Conservation (phyloP, 2,113 vertebrate species). For the Pionites leucogaster region DNA sequence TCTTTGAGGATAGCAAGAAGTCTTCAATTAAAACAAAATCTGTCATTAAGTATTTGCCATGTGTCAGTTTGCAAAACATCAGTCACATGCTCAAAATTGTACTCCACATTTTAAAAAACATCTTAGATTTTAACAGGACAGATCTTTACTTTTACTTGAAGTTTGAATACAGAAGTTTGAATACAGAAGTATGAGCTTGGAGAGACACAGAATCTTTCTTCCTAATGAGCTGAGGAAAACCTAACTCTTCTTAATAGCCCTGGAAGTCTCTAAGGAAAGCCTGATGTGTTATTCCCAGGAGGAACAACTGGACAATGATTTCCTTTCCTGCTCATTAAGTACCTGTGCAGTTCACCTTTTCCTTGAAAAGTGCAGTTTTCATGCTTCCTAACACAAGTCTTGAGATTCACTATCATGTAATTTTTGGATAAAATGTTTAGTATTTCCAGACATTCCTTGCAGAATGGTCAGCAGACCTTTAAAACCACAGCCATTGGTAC, state of each 20-base stretch:
- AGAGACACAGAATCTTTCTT: not conserved
- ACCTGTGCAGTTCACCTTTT: not conserved
- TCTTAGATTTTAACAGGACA: not conserved
- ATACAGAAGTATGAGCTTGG: not conserved
- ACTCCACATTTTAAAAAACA: not conserved
- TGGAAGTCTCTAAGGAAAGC: not conserved
- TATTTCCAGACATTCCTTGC: not conserved
- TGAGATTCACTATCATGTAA: not conserved
- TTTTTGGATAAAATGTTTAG: not conserved
- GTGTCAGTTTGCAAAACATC: not conserved
- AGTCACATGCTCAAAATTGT: not conserved
- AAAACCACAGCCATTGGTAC: not conserved
- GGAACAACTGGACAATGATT: not conserved
- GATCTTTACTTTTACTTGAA: not conserved
- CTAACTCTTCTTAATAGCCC: not conserved
- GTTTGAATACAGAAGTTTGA: not conserved
- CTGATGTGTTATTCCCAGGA: not conserved
- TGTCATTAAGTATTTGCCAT: not conserved
- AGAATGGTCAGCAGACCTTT: not conserved
- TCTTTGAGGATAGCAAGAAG: not conserved
- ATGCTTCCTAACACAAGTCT: not conserved
- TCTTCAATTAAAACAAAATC: not conserved
- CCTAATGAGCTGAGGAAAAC: not conserved
- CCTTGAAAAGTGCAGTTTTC: not conserved
- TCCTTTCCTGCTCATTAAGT: not conserved